A percentile compares a stretch with the other conserved stretches of the same genome.
Conservation (phyloP, 2,888 invertebrate genomes). For the Calameuta filiformis region DNA sequence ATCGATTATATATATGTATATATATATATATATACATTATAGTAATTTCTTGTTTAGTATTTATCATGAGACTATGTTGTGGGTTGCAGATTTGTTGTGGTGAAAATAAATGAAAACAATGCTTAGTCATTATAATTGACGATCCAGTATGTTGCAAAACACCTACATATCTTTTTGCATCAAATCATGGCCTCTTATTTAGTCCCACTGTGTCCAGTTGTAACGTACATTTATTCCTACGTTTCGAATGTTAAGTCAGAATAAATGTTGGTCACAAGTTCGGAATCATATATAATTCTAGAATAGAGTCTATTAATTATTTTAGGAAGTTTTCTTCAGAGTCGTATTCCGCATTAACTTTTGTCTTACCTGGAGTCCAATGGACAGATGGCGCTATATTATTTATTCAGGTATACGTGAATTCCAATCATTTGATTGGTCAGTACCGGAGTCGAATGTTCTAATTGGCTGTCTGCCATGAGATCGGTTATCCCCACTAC, state of each 20-base stretch:
- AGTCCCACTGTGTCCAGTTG: too few relatives aligned
- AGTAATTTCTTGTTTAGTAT: background rate
- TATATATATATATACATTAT: too few relatives aligned
- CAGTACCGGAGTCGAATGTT: background rate
- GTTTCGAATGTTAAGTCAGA: too few relatives aligned
- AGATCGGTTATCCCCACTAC: slow-evolving; percentile 1
- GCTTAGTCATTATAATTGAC: background rate
- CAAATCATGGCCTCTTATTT: too few relatives aligned
- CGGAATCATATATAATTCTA: background rate
- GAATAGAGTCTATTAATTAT: background rate
- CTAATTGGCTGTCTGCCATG: slow-evolving; percentile 1
- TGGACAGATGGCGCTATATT: background rate
- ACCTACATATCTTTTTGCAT: background rate
- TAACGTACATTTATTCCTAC: too few relatives aligned
- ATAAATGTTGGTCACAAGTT: too few relatives aligned
- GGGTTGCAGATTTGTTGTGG: background rate
- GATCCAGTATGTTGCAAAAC: background rate
- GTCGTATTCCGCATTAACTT: background rate
- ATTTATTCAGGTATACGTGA: background rate
- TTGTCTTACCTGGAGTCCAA: background rate
- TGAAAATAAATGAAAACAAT: background rate
- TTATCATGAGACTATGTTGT: background rate
- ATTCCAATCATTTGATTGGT: background rate
- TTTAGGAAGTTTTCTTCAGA: background rate
- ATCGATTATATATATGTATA: too few relatives aligned